Percentiles rank a stretch among this genome's conserved stretches.
Evolutionary conservation across 1,140 invertebrate species (phyloP).

Genomic region (Lysiphlebus fabarum): DNA sequence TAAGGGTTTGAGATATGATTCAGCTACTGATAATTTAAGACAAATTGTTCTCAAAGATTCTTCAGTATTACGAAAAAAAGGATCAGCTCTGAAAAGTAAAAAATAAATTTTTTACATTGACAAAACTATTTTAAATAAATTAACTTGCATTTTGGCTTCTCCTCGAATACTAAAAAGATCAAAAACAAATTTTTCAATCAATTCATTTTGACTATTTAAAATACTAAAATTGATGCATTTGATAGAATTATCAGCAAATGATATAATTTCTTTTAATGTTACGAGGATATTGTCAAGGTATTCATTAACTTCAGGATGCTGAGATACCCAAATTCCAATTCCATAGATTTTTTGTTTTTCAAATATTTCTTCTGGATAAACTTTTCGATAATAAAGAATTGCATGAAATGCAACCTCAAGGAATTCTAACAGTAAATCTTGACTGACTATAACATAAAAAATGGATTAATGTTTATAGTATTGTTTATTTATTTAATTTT

Average conservation of each 20-base stretch:
- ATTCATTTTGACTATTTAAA: slow-evolving; percentile 34
- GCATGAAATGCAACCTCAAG: slow-evolving; percentile 61
- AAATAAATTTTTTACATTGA: slow-evolving; percentile 12
- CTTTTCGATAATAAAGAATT: slow-evolving; percentile 56
- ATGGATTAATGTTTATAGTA: neutral
- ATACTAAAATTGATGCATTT: slow-evolving; percentile 53
- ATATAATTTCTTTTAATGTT: slow-evolving; percentile 50
- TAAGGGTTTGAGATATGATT: slow-evolving; percentile 51
- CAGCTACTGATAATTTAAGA: slow-evolving; percentile 54
- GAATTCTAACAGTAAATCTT: slow-evolving; percentile 56
- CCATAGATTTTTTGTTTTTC: slow-evolving; percentile 60
- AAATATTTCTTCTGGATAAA: slow-evolving; percentile 63
- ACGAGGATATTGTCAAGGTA: slow-evolving; percentile 59
- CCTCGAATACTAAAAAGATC: slow-evolving; percentile 48
- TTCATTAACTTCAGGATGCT: slow-evolving; percentile 61
- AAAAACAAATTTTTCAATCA: slow-evolving; percentile 59
- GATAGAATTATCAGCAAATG: slow-evolving; percentile 44
- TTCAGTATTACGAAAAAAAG: slow-evolving; percentile 61
- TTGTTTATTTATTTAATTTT: neutral
- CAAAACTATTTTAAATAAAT: slow-evolving; percentile 13
- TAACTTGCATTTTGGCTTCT: slow-evolving; percentile 36
- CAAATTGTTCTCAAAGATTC: slow-evolving; percentile 60
- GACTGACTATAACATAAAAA: slow-evolving; percentile 35
- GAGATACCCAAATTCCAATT: slow-evolving; percentile 54
- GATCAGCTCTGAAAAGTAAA: slow-evolving; percentile 47